phyloP scores from a whole-genome alignment of 37 sponge, comb jelly and placozoan genomes.

The Haliclona indistincta region DNA sequence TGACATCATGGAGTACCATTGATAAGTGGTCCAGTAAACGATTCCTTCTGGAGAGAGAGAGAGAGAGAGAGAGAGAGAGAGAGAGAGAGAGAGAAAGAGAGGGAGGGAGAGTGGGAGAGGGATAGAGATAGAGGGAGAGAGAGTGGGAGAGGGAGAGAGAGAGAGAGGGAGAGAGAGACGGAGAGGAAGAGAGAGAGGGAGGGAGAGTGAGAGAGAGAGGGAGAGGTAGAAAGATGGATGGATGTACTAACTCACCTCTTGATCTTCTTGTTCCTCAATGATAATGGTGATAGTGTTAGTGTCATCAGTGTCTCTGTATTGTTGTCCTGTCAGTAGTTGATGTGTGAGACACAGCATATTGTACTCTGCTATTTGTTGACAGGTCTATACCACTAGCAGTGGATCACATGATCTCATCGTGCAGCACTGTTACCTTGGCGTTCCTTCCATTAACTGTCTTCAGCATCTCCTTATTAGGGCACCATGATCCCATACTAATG shows the following conservation, averaged over 20 bases:
- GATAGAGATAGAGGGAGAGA: no score
- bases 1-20: background rate
- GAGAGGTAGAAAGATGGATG: background rate
- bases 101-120: background rate
- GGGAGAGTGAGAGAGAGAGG: no score
- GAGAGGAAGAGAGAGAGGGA: no score
- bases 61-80: background rate
- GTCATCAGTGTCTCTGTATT: slow-evolving; percentile 15
- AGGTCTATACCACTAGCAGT: slow-evolving; percentile 9
- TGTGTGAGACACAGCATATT: slow-evolving; percentile 47
- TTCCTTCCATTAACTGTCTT: slow-evolving; percentile 53
- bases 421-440: slow-evolving; percentile 15
- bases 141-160: no score
- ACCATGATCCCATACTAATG: slow-evolving; percentile 69
- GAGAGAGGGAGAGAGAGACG: no score
- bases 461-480: slow-evolving; percentile 68
- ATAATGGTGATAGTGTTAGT: background rate
- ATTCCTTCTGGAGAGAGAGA: background rate
- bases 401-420: background rate
- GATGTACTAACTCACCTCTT: slow-evolving; percentile 6
- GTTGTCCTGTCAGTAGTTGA: slow-evolving; percentile 26
- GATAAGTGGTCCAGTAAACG: background rate
- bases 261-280: slow-evolving; percentile 43
- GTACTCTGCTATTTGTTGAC: slow-evolving; percentile 47
- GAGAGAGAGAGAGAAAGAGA: background rate